A percentile compares a stretch with the other conserved stretches of the same genome.
phyloP scores from a whole-genome alignment of 2,888 invertebrate species.

The Noctua comes region DNA sequence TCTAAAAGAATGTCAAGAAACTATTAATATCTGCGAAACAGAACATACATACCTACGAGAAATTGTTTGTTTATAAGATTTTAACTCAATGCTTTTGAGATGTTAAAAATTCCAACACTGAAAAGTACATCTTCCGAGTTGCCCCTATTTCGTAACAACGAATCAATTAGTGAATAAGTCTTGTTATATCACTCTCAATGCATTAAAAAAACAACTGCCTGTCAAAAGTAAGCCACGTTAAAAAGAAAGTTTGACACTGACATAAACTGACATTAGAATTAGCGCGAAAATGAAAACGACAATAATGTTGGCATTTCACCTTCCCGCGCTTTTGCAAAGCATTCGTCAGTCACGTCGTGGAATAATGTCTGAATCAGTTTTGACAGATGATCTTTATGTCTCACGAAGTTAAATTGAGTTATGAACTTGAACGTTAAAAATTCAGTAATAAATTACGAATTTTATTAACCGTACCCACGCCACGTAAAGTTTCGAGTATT shows the following conservation, averaged over 20 bases:
- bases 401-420: slow-evolving; percentile 62
- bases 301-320: slow-evolving; percentile 31
- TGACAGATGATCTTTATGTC: slow-evolving; percentile 62
- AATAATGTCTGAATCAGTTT: slow-evolving; percentile 45
- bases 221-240: background rate
- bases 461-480: slow-evolving; percentile 50
- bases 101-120: background rate
- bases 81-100: slow-evolving; percentile 34
- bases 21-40: slow-evolving; percentile 47
- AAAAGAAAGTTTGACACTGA: slow-evolving; percentile 35
- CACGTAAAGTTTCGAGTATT: slow-evolving; percentile 45
- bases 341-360: slow-evolving; percentile 37
- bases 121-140: background rate
- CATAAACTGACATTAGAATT: slow-evolving; percentile 32
- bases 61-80: slow-evolving; percentile 31
- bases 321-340: slow-evolving; percentile 43
- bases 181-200: background rate
- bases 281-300: slow-evolving; percentile 31
- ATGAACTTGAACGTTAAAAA: slow-evolving; percentile 51
- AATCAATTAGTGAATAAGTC: slow-evolving; percentile 9
- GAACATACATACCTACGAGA: slow-evolving; percentile 13
- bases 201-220: slow-evolving; percentile 3
- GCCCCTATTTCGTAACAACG: background rate
- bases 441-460: slow-evolving; percentile 56
- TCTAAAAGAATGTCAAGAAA: slow-evolving; percentile 46